These are phyloP conservation scores for Condylostylus longicornis DNA, from an alignment of 1,140 invertebrate species.

Conservation along the genomic window DNA sequence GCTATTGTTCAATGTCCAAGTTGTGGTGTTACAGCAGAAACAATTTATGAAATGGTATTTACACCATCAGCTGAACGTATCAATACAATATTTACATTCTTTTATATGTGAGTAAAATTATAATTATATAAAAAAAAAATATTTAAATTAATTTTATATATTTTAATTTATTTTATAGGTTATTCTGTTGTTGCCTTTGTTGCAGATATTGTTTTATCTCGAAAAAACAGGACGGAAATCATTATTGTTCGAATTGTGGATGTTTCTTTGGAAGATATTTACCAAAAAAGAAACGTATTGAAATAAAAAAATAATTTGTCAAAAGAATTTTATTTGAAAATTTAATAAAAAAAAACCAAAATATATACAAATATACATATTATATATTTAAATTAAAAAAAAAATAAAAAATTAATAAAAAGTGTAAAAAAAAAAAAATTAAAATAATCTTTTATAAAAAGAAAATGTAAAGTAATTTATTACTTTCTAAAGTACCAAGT, in stretches of 20 bases:
- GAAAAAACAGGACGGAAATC: slow-evolving; percentile 26
- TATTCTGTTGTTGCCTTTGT: slow-evolving; percentile 25
- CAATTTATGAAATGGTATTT: slow-evolving; percentile 21
- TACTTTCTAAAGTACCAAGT: too few relatives aligned
- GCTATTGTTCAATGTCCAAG: slow-evolving; percentile 21
- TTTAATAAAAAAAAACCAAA: too few relatives aligned
- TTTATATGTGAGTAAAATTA: slow-evolving; percentile 20
- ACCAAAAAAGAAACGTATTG: too few relatives aligned
- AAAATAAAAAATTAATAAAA: too few relatives aligned
- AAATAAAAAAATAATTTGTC: too few relatives aligned
- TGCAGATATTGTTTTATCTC: slow-evolving; percentile 21
- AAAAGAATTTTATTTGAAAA: too few relatives aligned
- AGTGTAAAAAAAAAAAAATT: too few relatives aligned
- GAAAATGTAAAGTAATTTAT: too few relatives aligned
- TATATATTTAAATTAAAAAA: too few relatives aligned
- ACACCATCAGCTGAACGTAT: slow-evolving; percentile 27
- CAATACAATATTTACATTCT: slow-evolving; percentile 24
- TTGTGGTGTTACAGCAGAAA: slow-evolving; percentile 18
- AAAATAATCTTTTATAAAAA: too few relatives aligned
- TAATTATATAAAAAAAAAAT: neutral
- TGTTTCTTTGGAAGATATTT: slow-evolving; percentile 29
- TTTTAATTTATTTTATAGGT: slow-evolving; percentile 9
- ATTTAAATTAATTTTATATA: neutral
- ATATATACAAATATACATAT: too few relatives aligned
- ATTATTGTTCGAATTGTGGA: slow-evolving; percentile 27